phyloP scores from a whole-genome alignment of 1,140 invertebrate genomes.

The Hylaeus volcanicus region DNA sequence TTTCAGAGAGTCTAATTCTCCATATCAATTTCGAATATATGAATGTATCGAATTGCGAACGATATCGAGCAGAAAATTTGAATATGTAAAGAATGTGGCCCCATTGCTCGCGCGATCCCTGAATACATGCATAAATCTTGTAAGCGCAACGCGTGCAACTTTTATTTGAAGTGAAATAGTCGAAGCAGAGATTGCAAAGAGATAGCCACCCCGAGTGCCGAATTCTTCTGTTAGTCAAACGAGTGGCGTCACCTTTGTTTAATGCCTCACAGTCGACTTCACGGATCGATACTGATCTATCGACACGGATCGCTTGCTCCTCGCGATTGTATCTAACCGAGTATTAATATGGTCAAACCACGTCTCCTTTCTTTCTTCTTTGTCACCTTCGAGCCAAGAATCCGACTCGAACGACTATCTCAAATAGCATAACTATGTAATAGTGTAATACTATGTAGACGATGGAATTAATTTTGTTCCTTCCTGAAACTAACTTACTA shows the following conservation, averaged over 20 bases:
- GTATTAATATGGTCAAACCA: constrained; percentile 57
- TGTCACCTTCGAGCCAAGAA: constrained; percentile 1
- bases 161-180: constrained; percentile 22
- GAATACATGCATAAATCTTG: no score
- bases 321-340: constrained; percentile 48
- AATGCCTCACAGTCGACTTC: constrained; percentile 66
- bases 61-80: no score
- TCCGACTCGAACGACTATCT: not conserved
- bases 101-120: no score
- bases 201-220: constrained; percentile 70
- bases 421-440: no score
- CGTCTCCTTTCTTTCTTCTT: constrained; percentile 8
- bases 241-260: constrained; percentile 70
- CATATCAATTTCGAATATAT: no score
- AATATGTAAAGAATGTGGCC: no score
- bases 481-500: no score
- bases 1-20: no score
- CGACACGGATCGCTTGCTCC: constrained; percentile 64
- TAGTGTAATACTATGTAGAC: no score
- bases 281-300: constrained; percentile 69
- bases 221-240: constrained; percentile 68
- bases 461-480: no score
- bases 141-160: not conserved
- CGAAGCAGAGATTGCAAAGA: constrained; percentile 58
- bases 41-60: no score